Conservation (phyloP, 2,888 invertebrate genomes). For the Campoplex nolae region DNA sequence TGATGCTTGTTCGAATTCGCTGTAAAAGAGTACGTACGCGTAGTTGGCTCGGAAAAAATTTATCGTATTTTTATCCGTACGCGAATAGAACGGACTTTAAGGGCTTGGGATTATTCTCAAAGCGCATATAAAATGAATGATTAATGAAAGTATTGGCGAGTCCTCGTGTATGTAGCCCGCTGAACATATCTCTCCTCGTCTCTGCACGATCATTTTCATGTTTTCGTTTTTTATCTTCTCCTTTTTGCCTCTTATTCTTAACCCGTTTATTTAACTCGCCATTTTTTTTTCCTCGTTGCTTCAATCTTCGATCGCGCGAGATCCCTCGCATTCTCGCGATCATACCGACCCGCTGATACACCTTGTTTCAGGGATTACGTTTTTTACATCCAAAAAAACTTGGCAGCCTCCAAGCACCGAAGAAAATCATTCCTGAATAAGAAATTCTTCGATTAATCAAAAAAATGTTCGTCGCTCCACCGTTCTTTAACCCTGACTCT, state of each 20-base stretch:
- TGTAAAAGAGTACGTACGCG: slow-evolving; percentile 5
- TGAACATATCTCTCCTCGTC: slow-evolving; percentile 3
- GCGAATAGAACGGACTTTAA: slow-evolving; percentile 1
- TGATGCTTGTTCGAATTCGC: background rate
- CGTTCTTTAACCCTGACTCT: background rate
- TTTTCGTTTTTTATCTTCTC: slow-evolving; percentile 16
- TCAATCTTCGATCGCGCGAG: background rate
- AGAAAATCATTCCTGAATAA: background rate
- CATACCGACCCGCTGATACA: background rate
- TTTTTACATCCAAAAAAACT: background rate
- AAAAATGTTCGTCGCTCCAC: background rate
- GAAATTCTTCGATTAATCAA: too few species aligned
- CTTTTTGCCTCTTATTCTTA: slow-evolving; percentile 4
- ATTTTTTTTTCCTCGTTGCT: background rate
- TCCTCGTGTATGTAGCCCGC: background rate
- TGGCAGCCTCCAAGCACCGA: background rate
- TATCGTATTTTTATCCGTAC: slow-evolving; percentile 29
- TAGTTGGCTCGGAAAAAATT: slow-evolving; percentile 27
- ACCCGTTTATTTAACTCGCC: background rate
- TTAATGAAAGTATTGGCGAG: slow-evolving; percentile 25
- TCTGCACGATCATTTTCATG: slow-evolving; percentile 15
- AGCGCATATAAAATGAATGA: slow-evolving; percentile 48
- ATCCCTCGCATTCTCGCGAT: background rate
- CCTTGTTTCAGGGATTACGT: background rate
- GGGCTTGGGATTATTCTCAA: slow-evolving; percentile 37